Conservation (phyloP, 2,888 invertebrate species). For the Athalia rosae region DNA sequence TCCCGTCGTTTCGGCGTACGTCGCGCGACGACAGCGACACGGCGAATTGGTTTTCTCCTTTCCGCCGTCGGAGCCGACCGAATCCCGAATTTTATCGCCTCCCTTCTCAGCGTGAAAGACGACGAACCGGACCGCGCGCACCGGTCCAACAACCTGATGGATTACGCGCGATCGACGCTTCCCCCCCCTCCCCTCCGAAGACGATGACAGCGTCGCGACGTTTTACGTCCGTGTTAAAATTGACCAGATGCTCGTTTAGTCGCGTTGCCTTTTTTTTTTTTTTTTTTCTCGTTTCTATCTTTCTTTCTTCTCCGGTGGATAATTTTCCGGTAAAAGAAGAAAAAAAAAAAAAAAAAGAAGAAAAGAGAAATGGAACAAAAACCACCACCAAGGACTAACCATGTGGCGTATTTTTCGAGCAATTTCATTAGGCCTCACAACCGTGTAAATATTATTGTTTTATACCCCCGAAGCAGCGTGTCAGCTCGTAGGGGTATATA, state of each 20-base stretch:
- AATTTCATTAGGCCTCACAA: constrained; percentile 67
- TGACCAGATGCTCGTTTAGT: too few relatives aligned
- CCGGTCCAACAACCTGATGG: constrained; percentile 13
- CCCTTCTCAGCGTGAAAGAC: too few relatives aligned
- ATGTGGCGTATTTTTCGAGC: constrained; percentile 60
- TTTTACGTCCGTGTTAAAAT: too few relatives aligned
- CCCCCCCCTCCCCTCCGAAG: too few relatives aligned
- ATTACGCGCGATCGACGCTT: neutral
- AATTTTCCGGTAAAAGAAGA: too few relatives aligned
- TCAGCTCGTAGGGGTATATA: constrained; percentile 53
- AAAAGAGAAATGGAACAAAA: too few relatives aligned
- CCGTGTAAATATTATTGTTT: constrained; percentile 59
- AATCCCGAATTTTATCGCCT: neutral
- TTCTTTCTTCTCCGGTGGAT: too few relatives aligned
- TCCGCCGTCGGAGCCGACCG: neutral
- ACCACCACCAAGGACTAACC: neutral
- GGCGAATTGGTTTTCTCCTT: constrained; percentile 21
- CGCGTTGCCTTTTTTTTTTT: too few relatives aligned
- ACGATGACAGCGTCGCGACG: too few relatives aligned
- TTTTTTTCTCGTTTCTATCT: too few relatives aligned
- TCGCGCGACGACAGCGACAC: constrained; percentile 13
- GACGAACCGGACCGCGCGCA: too few relatives aligned
- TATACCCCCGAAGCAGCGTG: constrained; percentile 57
- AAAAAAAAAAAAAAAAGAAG: too few relatives aligned
- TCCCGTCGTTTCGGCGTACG: neutral